Conservation (phyloP, 2,113 vertebrate genomes). For the Pao palembangensis region DNA sequence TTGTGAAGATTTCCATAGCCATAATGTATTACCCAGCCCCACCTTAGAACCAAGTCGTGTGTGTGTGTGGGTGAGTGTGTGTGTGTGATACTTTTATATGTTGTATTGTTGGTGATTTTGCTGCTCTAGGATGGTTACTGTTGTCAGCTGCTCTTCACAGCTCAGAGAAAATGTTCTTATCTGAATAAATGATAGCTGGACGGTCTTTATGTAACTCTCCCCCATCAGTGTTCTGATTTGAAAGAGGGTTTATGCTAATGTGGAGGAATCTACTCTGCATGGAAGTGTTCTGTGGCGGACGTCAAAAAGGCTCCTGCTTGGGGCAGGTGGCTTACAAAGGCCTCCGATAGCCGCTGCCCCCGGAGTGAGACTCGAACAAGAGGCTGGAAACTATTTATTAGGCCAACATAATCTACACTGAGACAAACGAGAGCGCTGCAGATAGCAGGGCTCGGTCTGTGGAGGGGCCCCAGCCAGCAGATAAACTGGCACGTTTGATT, state of each 20-base stretch:
- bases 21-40: too few species aligned
- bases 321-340: slow-evolving; percentile 36
- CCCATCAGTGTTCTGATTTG: background rate
- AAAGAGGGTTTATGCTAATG: slow-evolving; percentile 55
- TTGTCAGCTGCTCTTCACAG: too few species aligned
- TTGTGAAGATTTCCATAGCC: too few species aligned
- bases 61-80: background rate
- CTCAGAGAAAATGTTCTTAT: background rate
- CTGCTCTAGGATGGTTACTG: too few species aligned
- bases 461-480: slow-evolving; percentile 6
- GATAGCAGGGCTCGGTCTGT: slow-evolving; percentile 1
- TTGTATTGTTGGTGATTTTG: too few species aligned
- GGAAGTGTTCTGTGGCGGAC: slow-evolving; percentile 39
- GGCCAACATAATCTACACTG: slow-evolving; percentile 6
- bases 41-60: background rate
- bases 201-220: background rate
- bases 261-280: slow-evolving; percentile 53
- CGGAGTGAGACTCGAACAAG: slow-evolving; percentile 5
- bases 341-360: slow-evolving; percentile 44
- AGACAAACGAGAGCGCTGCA: slow-evolving; percentile 15
- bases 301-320: slow-evolving; percentile 53
- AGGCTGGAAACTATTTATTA: slow-evolving; percentile 40
- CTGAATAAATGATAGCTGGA: background rate
- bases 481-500: background rate
- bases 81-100: too few species aligned